Base-by-base conservation (phyloP, 1,140 invertebrate species). In the Melitaea cinxia region DNA sequence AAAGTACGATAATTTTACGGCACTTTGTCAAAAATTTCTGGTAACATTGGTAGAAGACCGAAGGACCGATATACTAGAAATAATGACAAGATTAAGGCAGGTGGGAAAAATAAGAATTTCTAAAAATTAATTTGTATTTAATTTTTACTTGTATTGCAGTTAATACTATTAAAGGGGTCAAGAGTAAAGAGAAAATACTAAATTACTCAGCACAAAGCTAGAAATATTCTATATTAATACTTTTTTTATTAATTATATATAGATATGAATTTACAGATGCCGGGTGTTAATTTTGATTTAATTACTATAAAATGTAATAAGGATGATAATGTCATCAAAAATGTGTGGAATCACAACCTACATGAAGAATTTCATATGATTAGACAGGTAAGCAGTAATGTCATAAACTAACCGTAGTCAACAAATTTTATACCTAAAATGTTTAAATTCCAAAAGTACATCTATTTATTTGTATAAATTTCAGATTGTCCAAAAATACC, bases 361-460 rank as follows among this genome's bases (percentile, higher is more conserved):
- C 97, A 99, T 89, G 97, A 99, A 78, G 98, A 99, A 91, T 99
- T 99, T 92, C 93, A 95, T 75, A 95, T 96, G 57, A 99, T 99
- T 75, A 93, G 98, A 82, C 95, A 97, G 91, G 92, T 93, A 70
- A 21, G 12, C 5, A 45, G n/a, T 37, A 14, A 6, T 26, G 2
- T 26, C 24, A 26, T 2, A 26, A 26, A 6, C 2, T 26, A 26
- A 26, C 6, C 6, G 2, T 26, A 26, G 6, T 26, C 6, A 26
- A 4, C 6, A 26, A 26, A 26, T 26, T 26, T n/a, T n/a, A n/a
- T n/a, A n/a, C n/a, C n/a, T n/a, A n/a, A n/a, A n/a, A n/a, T n/a
- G n/a, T n/a, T n/a, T n/a, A n/a, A n/a, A n/a, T n/a, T n/a, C n/a
- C n/a, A n/a, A n/a, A n/a, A n/a, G n/a, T n/a, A n/a, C n/a, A n/a